Base-by-base conservation (phyloP, 2,888 invertebrate genomes). In the Tuberolachnus salignus region DNA sequence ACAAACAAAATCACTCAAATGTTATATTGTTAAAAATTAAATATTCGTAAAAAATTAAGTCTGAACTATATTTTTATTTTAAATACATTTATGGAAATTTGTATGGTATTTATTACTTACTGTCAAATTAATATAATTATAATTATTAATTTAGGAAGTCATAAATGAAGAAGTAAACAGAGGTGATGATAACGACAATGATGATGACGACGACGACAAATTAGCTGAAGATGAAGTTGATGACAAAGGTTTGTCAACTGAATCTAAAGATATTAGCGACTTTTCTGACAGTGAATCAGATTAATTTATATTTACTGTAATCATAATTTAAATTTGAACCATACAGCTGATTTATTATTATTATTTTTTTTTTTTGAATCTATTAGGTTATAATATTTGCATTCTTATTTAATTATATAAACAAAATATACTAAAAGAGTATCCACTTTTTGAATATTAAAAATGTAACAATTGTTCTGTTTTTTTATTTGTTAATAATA, bases 361-460 rank as follows among this genome's bases (percentile, higher is more conserved):
- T 44, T 71, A 26, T 71, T 23, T 71, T 59, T 44, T 71, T 49
- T 71, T 23, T 71, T 59, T 57, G 46, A 49, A 46, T 9, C 19
- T 49, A 73, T 42, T 61, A 73, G 34, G 34, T 34, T 34, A 19
- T 59, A n/a, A n/a, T n/a, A n/a, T 71, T 23, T 57, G 6, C 59
- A 26, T 59, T 59, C 26, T 34, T 34, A 34, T 34, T 34, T 34
- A 34, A 4, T 6, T 3, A 34, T 34, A 34, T 34, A 34, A 34
- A 34, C 3, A 59, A 59, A 23, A 59, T 59, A 26, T 23, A 23
- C 23, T 59, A 23, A 26, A 59, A 11, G 16, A 16, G 1, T 46
- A 72, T 59, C 23, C 23, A 23, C 44, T 44, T 55, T 21, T 44
- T n/a, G n/a, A 19, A 34, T 34, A 34, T 34, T 34, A 34, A 34